Evolutionary conservation across 2,797 vertebrate species (phyloP).

Genomic region (Labroides dimidiatus): DNA sequence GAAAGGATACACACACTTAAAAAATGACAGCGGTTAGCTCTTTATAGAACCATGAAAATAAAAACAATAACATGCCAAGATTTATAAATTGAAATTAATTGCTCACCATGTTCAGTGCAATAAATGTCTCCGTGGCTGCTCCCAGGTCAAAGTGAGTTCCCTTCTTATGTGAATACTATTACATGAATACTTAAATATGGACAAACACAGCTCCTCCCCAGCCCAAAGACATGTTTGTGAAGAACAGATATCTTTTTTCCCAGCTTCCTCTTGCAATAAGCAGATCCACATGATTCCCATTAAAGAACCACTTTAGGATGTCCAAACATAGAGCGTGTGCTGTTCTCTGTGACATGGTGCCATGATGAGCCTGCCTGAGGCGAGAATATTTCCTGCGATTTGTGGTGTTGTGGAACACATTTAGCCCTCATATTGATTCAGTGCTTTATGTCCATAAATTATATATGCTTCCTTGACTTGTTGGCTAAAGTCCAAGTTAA

Average conservation of each 20-base stretch:
- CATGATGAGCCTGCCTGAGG: slow-evolving; percentile 1
- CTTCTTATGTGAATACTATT: not conserved
- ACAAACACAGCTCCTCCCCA: not conserved
- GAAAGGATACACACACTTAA: not conserved
- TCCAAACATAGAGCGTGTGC: slow-evolving; percentile 21
- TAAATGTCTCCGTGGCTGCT: not conserved
- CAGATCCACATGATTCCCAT: slow-evolving; percentile 74
- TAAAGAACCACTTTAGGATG: slow-evolving; percentile 36
- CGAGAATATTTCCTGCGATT: not conserved
- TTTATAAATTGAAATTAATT: not conserved
- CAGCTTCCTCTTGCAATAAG: slow-evolving; percentile 17
- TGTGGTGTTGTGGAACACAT: not conserved
- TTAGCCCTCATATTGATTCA: not conserved
- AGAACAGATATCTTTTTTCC: slow-evolving; percentile 23
- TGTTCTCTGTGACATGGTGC: slow-evolving; percentile 20
- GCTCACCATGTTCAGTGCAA: slow-evolving; percentile 49
- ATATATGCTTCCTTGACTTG: not conserved
- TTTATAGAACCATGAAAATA: not conserved
- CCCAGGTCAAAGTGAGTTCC: not conserved
- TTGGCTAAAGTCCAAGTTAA: too few species aligned
- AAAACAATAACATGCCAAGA: too few species aligned
- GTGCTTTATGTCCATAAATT: not conserved
- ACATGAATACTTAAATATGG: not conserved
- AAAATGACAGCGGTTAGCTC: not conserved
- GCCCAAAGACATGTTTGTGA: not conserved